Evolutionary conservation across 2,113 vertebrate genomes (phyloP).

Genomic region (Cisticola juncidis): DNA sequence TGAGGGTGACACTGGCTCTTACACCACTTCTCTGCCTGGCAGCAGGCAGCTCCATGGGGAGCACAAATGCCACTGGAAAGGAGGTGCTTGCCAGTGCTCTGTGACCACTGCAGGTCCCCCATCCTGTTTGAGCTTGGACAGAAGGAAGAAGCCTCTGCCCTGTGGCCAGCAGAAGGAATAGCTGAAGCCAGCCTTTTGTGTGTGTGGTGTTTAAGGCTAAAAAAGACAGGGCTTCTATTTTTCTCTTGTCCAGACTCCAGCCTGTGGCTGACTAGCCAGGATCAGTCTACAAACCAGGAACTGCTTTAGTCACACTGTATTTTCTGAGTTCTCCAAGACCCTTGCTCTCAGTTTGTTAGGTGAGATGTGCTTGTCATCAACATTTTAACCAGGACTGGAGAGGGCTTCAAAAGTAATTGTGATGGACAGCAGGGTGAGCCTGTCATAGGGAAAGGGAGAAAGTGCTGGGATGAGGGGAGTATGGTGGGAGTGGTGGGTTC

Average conservation of each 20-base stretch:
- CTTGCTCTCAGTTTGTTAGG: neutral
- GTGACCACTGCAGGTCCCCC: neutral
- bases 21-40: neutral
- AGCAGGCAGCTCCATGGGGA: neutral
- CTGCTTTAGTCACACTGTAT: rapidly evolving
- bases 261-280: rapidly evolving
- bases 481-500: neutral
- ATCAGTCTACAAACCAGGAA: neutral
- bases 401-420: neutral
- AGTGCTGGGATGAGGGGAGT: neutral
- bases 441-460: neutral
- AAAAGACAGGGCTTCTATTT: neutral
- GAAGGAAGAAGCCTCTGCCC: neutral
- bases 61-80: neutral
- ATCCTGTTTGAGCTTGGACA: rapidly evolving
- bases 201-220: neutral
- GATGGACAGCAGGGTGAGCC: neutral
- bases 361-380: neutral
- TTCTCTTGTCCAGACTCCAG: neutral
- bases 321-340: neutral
- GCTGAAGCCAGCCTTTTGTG: neutral
- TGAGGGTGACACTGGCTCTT: neutral
- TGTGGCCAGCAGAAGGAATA: neutral
- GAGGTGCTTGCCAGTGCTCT: neutral
- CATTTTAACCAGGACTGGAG: neutral